These are phyloP conservation scores for Melieria picta DNA, from an alignment of 2,888 invertebrate genomes.

Conservation along the genomic window DNA sequence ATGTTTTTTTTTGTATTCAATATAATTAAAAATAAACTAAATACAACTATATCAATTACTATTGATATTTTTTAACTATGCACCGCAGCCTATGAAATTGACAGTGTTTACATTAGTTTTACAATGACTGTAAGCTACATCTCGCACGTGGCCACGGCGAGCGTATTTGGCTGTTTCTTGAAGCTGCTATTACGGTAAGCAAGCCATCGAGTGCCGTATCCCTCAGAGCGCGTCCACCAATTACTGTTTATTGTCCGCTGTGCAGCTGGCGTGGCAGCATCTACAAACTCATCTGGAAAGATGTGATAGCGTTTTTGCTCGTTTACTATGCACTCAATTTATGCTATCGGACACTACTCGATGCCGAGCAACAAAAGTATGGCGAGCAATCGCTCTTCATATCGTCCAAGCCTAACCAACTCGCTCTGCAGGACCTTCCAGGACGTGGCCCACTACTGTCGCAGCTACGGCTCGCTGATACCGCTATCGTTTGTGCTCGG, in stretches of 20 bases:
- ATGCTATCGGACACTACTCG: conserved; percentile 45
- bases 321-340: conserved; percentile 72
- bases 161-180: conserved; percentile 55
- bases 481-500: conserved; percentile 93
- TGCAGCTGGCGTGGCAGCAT: conserved; percentile 92
- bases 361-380: conserved; percentile 41
- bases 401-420: conserved; percentile 68
- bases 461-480: conserved; percentile 82
- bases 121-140: too few relatives aligned
- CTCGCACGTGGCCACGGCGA: too few relatives aligned
- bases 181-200: conserved; percentile 43
- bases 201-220: too few relatives aligned
- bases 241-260: conserved; percentile 44
- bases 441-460: conserved; percentile 81
- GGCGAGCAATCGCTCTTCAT: neutral
- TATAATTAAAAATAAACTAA: too few relatives aligned
- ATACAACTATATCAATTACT: too few relatives aligned
- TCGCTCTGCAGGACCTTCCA: conserved; percentile 76
- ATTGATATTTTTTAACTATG: too few relatives aligned
- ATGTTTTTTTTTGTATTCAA: too few relatives aligned
- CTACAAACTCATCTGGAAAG: conserved; percentile 92
- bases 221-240: too few relatives aligned
- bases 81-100: too few relatives aligned
- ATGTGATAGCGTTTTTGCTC: conserved; percentile 78
- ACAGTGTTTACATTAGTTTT: too few relatives aligned